Conservation (phyloP, 2,113 vertebrate species). For the Campylomormyrus numenius region DNA sequence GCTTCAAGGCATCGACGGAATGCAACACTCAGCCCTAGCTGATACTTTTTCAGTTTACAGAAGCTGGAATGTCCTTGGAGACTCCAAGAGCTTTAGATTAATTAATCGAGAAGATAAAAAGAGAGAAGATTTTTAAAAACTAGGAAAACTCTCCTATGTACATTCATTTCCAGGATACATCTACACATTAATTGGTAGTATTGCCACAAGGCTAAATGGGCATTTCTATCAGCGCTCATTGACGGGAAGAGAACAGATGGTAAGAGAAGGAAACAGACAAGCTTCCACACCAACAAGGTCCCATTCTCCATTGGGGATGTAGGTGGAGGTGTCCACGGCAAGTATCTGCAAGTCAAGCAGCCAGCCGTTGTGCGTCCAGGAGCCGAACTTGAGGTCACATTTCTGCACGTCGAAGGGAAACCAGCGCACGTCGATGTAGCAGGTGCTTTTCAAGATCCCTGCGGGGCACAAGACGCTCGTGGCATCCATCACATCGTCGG, state of each 20-base stretch:
- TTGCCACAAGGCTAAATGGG: background rate
- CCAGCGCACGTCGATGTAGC: conserved; percentile 72
- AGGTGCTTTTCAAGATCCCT: conserved; percentile 84
- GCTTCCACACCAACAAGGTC: conserved; percentile 72
- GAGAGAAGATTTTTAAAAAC: background rate
- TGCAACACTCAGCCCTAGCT: background rate
- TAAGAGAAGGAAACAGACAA: background rate
- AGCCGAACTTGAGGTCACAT: conserved; percentile 79
- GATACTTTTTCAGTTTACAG: background rate
- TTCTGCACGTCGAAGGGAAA: conserved; percentile 82
- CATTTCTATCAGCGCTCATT: background rate
- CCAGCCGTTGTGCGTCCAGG: conserved; percentile 82
- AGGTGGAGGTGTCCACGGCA: conserved; percentile 73
- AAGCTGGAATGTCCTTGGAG: background rate
- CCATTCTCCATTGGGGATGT: conserved; percentile 81
- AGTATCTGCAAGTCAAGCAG: conserved; percentile 79
- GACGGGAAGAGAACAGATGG: background rate
- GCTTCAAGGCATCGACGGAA: background rate
- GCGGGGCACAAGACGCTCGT: background rate
- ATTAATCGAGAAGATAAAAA: background rate
- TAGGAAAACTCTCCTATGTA: background rate
- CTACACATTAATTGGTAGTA: background rate
- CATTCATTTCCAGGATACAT: background rate
- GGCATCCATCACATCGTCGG: background rate
- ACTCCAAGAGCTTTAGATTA: background rate